Percentiles rank a stretch among this genome's conserved stretches.
phyloP scores from a whole-genome alignment of 2,797 vertebrate species.

The Pseudopleuronectes americanus region DNA sequence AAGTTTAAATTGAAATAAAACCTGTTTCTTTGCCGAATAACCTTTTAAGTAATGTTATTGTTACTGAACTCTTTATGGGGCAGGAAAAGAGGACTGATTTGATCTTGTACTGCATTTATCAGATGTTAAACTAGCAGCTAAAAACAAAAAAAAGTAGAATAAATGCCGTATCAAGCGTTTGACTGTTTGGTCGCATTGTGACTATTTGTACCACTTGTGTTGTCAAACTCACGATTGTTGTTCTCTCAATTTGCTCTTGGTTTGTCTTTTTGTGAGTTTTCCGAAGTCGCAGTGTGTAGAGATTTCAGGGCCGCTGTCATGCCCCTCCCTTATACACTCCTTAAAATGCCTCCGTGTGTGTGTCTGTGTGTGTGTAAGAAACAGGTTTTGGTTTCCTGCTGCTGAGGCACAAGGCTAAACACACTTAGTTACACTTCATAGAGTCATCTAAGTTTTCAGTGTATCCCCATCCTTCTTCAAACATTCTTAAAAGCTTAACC shows the following conservation, averaged over 20 bases:
- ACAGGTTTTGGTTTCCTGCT: constrained; percentile 67
- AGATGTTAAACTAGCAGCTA: no score
- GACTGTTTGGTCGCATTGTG: no score
- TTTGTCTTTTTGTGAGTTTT: background rate
- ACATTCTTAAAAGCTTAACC: constrained; percentile 33
- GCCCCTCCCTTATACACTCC: constrained; percentile 43
- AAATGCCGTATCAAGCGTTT: background rate
- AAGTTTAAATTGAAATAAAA: no score
- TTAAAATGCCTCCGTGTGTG: constrained; percentile 21
- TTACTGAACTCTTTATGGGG: no score
- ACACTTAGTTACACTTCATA: constrained; percentile 54
- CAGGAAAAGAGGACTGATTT: no score
- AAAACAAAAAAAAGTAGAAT: no score
- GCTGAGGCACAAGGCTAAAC: constrained; percentile 68
- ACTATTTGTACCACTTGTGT: no score
- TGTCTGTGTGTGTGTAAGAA: constrained; percentile 38
- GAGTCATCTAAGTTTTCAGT: constrained; percentile 46
- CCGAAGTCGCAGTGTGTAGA: background rate
- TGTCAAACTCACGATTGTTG: background rate
- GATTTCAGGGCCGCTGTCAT: background rate
- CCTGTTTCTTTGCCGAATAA: no score
- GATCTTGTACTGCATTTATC: no score
- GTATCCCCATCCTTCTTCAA: constrained; percentile 27
- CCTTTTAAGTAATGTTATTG: no score
- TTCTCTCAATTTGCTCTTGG: background rate